Conservation (phyloP, 2,797 vertebrate species). For the Loris lydekkerianus region DNA sequence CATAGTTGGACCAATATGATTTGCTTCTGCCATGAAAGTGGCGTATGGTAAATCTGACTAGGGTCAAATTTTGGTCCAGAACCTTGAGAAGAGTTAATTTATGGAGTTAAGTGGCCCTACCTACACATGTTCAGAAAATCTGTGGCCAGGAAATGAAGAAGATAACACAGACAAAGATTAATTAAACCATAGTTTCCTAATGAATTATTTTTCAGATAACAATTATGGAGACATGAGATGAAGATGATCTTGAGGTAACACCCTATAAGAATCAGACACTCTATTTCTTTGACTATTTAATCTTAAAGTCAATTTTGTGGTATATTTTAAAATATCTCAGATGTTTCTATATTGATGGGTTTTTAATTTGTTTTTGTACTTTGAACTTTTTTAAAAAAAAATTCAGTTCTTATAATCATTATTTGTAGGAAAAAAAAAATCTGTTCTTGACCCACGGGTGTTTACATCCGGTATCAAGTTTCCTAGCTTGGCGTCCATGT, state of each 20-base stretch:
- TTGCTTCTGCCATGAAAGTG: background rate
- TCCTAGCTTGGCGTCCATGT: background rate
- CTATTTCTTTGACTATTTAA: slow-evolving; percentile 14
- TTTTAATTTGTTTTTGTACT: slow-evolving; percentile 1
- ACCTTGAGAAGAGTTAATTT: background rate
- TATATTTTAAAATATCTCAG: background rate
- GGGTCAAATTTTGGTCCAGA: background rate
- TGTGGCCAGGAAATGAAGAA: background rate
- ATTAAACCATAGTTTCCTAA: background rate
- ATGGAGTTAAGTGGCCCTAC: background rate
- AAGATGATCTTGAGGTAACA: background rate
- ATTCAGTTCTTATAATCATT: background rate
- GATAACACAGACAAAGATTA: background rate
- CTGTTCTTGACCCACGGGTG: background rate
- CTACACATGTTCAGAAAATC: background rate
- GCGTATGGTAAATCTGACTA: background rate
- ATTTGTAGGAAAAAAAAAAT: background rate
- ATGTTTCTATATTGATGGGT: background rate
- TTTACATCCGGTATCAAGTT: background rate
- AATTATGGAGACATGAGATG: background rate
- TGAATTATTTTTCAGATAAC: background rate
- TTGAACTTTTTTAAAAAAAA: background rate
- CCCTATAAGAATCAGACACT: background rate
- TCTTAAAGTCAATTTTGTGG: slow-evolving; percentile 40
- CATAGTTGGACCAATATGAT: background rate